A percentile compares a stretch with the other conserved stretches of the same genome.
Evolutionary conservation across 2,888 invertebrate genomes (phyloP).

Genomic region (Spisula solida): DNA sequence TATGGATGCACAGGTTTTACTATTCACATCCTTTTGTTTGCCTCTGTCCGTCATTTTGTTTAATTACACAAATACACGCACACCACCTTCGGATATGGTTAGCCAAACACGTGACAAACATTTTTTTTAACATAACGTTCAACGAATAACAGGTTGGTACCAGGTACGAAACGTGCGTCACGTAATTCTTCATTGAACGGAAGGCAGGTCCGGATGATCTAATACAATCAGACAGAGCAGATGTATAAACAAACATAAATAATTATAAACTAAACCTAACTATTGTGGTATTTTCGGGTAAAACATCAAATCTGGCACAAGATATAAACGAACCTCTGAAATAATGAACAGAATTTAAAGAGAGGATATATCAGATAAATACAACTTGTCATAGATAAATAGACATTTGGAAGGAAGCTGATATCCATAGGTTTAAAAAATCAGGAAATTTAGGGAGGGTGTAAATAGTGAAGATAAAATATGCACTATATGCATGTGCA

Average conservation of each 20-base stretch:
- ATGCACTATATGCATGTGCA: background rate
- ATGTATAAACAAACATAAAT: constrained; percentile 42
- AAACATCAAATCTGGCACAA: constrained; percentile 14
- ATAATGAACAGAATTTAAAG: background rate
- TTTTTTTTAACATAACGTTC: too few species aligned
- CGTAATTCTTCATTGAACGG: too few species aligned
- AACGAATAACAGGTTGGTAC: too few species aligned
- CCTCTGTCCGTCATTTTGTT: too few species aligned
- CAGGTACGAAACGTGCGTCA: too few species aligned
- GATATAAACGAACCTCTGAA: background rate
- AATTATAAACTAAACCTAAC: constrained; percentile 26
- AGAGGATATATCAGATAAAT: background rate
- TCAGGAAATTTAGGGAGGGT: background rate
- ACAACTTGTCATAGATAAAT: constrained; percentile 15
- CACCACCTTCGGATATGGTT: too few species aligned
- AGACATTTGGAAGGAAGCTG: background rate
- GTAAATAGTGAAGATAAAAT: background rate
- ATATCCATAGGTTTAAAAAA: background rate
- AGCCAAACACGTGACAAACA: too few species aligned
- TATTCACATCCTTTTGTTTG: too few species aligned
- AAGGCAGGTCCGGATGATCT: background rate
- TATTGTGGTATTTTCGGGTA: constrained; percentile 17
- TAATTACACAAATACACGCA: too few species aligned
- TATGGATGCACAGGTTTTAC: too few species aligned
- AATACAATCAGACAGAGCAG: constrained; percentile 14